phyloP scores from a whole-genome alignment of 2,113 vertebrate genomes.

The Emberiza fucata region DNA sequence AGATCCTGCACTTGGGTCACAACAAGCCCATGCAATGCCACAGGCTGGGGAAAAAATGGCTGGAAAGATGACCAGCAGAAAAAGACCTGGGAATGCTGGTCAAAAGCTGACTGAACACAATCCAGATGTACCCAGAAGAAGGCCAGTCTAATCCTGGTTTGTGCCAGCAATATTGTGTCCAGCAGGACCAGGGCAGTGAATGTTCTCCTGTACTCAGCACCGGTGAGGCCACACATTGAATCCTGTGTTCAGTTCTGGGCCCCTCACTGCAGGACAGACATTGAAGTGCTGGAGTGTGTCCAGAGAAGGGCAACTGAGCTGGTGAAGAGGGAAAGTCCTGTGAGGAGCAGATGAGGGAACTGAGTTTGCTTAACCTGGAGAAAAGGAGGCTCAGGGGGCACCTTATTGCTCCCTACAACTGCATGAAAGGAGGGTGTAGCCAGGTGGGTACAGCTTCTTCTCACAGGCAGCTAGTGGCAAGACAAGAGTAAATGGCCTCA shows the following conservation, averaged over 20 bases:
- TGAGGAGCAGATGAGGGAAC: not conserved
- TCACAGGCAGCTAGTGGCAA: not conserved
- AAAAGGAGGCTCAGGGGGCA: fast-evolving
- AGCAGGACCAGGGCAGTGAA: not conserved
- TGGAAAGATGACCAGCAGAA: not conserved
- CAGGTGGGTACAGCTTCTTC: fast-evolving
- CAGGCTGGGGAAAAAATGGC: not conserved
- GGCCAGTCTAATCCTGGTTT: too few species aligned
- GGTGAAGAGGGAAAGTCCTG: not conserved
- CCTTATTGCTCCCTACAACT: fast-evolving
- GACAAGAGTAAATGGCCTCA: not conserved
- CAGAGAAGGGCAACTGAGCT: fast-evolving
- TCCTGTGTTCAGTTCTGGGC: not conserved
- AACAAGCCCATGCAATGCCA: not conserved
- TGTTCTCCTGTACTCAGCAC: not conserved
- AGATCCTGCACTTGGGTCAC: not conserved
- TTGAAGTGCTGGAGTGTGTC: fast-evolving
- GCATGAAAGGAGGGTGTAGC: not conserved
- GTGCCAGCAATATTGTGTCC: not conserved
- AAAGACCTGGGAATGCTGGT: not conserved
- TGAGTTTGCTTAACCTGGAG: not conserved
- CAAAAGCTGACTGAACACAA: not conserved
- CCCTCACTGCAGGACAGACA: not conserved
- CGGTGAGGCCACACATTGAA: not conserved
- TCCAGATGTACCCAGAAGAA: not conserved